Evolutionary conservation across 2,888 invertebrate genomes (phyloP).

Genomic region (Endomychus coccineus): DNA sequence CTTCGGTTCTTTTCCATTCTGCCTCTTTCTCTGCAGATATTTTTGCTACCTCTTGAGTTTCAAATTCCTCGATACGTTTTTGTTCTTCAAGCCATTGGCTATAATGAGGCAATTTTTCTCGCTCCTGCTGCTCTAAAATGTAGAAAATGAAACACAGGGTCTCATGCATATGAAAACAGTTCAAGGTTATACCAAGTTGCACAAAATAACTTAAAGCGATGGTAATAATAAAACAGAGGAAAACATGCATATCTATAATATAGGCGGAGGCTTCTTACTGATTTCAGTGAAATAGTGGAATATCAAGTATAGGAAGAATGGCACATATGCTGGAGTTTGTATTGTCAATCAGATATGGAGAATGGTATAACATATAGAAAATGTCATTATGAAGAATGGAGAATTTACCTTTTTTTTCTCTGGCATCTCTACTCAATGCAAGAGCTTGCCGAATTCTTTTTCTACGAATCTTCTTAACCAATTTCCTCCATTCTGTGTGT

Average conservation of each 20-base stretch:
- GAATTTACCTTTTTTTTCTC: constrained; percentile 41
- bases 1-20: constrained; percentile 62
- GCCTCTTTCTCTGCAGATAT: constrained; percentile 52
- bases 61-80: constrained; percentile 47
- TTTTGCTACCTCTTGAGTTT: constrained; percentile 49
- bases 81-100: constrained; percentile 49
- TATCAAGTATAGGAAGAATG: neutral
- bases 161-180: neutral
- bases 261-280: too few relatives aligned
- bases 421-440: constrained; percentile 53
- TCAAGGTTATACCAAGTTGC: too few relatives aligned
- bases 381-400: too few relatives aligned
- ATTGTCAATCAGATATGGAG: neutral
- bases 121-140: constrained; percentile 38
- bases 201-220: too few relatives aligned
- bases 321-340: neutral
- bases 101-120: constrained; percentile 46
- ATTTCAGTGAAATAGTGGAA: constrained; percentile 1
- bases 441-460: constrained; percentile 54
- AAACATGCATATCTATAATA: constrained; percentile 5
- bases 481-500: constrained; percentile 65
- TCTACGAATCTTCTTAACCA: constrained; percentile 65
- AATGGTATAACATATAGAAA: constrained; percentile 6
- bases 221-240: too few relatives aligned
- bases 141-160: constrained; percentile 2